A percentile compares a stretch with the other conserved stretches of the same genome.
phyloP scores from a whole-genome alignment of 2,113 vertebrate genomes.

The Lepisosteus oculatus region DNA sequence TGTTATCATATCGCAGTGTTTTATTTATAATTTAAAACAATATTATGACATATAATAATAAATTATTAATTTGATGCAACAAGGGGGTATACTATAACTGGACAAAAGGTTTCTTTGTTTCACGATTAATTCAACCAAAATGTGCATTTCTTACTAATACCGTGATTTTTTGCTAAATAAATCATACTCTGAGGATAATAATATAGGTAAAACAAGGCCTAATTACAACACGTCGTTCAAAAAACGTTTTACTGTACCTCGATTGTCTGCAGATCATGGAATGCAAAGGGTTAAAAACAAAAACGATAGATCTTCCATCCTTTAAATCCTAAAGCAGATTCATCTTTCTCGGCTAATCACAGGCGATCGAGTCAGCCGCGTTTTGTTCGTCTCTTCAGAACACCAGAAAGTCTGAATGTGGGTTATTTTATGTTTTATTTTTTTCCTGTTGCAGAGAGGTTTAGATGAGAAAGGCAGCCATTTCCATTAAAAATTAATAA shows the following conservation, averaged over 20 bases:
- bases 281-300: conserved; percentile 63
- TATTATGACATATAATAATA: too few species aligned
- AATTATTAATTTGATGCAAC: background rate
- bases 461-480: conserved; percentile 69
- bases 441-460: conserved; percentile 51
- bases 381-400: background rate
- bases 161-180: background rate
- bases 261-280: conserved; percentile 57
- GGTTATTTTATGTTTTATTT: conserved; percentile 33
- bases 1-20: too few species aligned
- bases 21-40: too few species aligned
- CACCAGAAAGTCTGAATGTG: conserved; percentile 1
- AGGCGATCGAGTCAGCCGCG: background rate
- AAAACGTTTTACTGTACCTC: conserved; percentile 58
- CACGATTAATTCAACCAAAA: conserved; percentile 2
- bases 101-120: conserved; percentile 31
- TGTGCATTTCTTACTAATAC: background rate
- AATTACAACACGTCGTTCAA: background rate
- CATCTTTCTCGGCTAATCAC: conserved; percentile 40
- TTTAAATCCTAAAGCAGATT: conserved; percentile 47
- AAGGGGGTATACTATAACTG: conserved; percentile 2
- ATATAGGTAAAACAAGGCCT: background rate
- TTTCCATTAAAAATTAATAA: conserved; percentile 75
- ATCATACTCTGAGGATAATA: background rate
- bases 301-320: conserved; percentile 64